Evolutionary conservation across 2,113 vertebrate species (phyloP), one percentile per base, ranked within the genome.

Genomic region (Thunnus thynnus): DNA sequence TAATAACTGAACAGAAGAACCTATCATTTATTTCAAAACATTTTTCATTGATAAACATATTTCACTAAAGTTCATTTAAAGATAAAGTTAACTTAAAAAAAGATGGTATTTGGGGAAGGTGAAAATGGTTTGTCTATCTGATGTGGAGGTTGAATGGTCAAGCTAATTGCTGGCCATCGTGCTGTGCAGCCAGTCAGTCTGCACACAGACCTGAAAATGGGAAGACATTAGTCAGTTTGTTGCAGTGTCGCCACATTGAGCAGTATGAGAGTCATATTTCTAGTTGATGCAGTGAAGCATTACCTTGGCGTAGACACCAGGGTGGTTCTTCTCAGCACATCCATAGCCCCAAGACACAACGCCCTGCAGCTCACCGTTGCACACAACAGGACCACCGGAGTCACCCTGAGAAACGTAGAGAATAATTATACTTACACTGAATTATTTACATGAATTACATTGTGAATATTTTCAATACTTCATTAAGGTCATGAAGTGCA

Each of bases 341-440:
- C 95, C 95, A 0, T 90, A 91, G 11, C 95, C 95, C 95, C 95
- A 96, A 82, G 95, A 96, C 54, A 97, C 94, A 1, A 97, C 51
- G 41, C 96, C 96, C 84, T 97, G 96, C 58, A 97, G 94, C 78
- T 90, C 0, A 47, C 86, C 84, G 0, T 93, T 93, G 86, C 96
- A 97, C 57, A 95, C 95, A 27, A 96, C 94, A 0, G 96, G 96
- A 3, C 96, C 96, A 36, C 97, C 96, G 48, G 96, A 96, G 91
- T 97, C 96, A 87, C 94, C 95, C 97, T 97, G 87, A 50, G 20
- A 64, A 14, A n/a, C n/a, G 9, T 9, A 41, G 36, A 41, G 36
- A 9, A 41, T 41, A 9, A 41, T 41, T 41, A 8, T 9, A 41
- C 36, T 41, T 41, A 41, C 1, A 41, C 36, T 41, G 36, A 7